These are phyloP conservation scores for Tapirus indicus DNA, from an alignment of 2,797 vertebrate genomes.

Conservation along the genomic window DNA sequence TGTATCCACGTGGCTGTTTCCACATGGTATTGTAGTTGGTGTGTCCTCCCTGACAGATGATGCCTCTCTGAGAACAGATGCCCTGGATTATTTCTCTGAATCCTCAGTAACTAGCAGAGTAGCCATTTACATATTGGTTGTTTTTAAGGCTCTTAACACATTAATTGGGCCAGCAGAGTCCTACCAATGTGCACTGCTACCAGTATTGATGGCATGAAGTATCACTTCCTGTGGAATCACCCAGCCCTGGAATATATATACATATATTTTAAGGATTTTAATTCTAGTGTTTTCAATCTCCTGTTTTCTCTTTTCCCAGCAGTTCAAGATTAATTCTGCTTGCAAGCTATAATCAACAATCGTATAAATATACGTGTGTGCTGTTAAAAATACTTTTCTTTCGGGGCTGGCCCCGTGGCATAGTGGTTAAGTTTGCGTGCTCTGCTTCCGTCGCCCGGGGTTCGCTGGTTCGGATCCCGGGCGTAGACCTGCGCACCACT, in stretches of 20 bases:
- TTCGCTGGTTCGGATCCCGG: too few relatives aligned
- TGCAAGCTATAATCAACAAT: not conserved
- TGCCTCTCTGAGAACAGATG: not conserved
- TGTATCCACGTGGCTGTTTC: not conserved
- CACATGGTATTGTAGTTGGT: rapidly evolving
- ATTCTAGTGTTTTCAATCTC: not conserved
- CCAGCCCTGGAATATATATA: not conserved
- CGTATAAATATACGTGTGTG: not conserved
- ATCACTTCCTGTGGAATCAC: not conserved
- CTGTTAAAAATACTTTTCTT: not conserved
- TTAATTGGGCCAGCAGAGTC: not conserved
- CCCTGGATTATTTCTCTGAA: not conserved
- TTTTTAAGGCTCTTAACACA: not conserved
- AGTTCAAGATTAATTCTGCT: not conserved
- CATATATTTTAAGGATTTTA: not conserved
- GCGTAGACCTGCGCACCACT: too few relatives aligned
- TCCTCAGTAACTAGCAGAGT: not conserved
- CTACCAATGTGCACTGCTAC: not conserved
- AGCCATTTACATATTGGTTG: not conserved
- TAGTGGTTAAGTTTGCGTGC: too few relatives aligned
- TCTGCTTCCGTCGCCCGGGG: too few relatives aligned
- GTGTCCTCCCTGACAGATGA: not conserved
- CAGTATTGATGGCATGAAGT: not conserved
- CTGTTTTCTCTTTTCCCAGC: not conserved
- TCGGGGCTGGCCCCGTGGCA: too few relatives aligned